Base-by-base conservation (phyloP, 2,797 vertebrate species). In the Sebastes ruberrimus region DNA sequence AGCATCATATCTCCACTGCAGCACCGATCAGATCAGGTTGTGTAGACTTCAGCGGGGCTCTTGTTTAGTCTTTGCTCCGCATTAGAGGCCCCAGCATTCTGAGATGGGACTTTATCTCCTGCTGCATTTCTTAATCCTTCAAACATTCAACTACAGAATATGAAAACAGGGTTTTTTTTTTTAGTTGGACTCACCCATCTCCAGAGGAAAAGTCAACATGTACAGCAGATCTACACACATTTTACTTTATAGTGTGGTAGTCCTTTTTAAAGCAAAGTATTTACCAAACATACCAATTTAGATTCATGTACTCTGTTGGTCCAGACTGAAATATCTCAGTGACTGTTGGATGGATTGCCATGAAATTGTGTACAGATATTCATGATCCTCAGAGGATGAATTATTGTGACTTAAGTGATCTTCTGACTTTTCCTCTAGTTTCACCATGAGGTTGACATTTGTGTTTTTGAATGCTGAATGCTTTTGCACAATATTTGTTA, bases 51-150 rank as follows among this genome's bases (percentile, higher is more conserved):
- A 73, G 72, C 57, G 2, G 22, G 63, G 11, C 81, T 70, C 59
- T 82, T 92, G 92, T 93, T 93, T 89, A 78, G 91, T 90, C 92
- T 93, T 60, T 87, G 88, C 35, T 84, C 25, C 0, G 85, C 92
- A 88, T 92, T 91, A 89, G 76, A 87, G 88, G 87, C 86, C 84
- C 83, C 83, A 80, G 84, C 56, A 8, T 67, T 62, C 63, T 16
- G 70, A 83, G 88, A 42, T 20, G 74, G 69, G 35, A 67, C 74
- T 87, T 93, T 90, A 93, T 91, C 90, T 90, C 65, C 73, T 1
- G 30, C 76, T 52, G 27, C 53, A 33, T 82, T 79, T 86, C 79
- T 71, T 87, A 87, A 89, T 82, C 87, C 89, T 56, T 80, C 84
- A 73, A 80, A 87, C 67, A 5, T 70, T 64, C 71, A 53, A 42